A percentile compares a stretch with the other conserved stretches of the same genome.
Conservation (phyloP, 35 echinoderm and acorn worm genomes). For the Lytechinus variegatus region DNA sequence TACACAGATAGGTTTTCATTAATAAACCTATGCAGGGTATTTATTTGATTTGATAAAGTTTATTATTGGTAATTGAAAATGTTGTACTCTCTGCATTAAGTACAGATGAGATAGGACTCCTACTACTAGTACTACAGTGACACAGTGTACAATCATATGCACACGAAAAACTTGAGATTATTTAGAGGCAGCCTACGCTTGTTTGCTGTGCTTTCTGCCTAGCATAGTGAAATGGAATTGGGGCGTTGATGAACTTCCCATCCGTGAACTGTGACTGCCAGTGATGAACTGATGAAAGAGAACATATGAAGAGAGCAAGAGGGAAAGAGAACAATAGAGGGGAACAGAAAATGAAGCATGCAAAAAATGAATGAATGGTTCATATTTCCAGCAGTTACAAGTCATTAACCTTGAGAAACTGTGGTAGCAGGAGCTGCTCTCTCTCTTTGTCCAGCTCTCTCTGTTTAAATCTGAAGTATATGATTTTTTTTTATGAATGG, state of each 20-base stretch:
- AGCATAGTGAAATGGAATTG: not conserved
- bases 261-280: not conserved
- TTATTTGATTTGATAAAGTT: too few species aligned
- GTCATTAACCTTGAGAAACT: slow-evolving; percentile 26
- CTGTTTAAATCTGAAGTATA: not conserved
- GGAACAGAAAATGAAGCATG: not conserved
- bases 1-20: too few species aligned
- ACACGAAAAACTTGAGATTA: too few species aligned
- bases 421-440: not conserved
- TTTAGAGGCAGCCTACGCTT: not conserved
- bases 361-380: not conserved
- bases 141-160: too few species aligned
- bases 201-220: not conserved
- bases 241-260: not conserved
- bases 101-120: too few species aligned
- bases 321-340: not conserved
- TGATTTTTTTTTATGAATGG: slow-evolving; percentile 12
- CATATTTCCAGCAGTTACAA: slow-evolving; percentile 40
- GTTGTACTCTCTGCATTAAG: too few species aligned
- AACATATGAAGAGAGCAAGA: not conserved
- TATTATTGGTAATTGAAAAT: too few species aligned
- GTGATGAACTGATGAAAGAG: not conserved
- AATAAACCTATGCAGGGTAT: too few species aligned
- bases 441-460: too few species aligned
- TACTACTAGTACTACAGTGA: too few species aligned